Base-by-base conservation (phyloP, 2,888 invertebrate genomes). In the Abrostola triplasia region DNA sequence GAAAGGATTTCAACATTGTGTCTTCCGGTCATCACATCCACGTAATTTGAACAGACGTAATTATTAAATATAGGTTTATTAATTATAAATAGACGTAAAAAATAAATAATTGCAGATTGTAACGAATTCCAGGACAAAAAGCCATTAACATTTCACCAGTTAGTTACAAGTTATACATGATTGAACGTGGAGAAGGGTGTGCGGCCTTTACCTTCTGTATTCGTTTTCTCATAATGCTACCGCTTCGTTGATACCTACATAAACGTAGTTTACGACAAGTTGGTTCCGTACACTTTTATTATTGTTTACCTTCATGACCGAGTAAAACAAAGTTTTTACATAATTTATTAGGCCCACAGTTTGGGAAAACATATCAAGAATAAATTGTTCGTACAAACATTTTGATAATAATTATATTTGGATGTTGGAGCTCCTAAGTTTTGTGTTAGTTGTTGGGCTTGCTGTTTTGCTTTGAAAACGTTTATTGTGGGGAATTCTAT, bases 291-390 rank as follows among this genome's bases (percentile, higher is more conserved):
- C 65, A 66, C 61, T 64, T 67, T 73, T 77, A 74, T 76, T 75
- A 52, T 60, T 75, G 70, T 73, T 70, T 73, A 77, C 77, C 70
- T 77, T 73, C 65, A 68, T 62, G 66, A 52, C 54, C 64, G 60
- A 70, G 42, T 75, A 63, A 70, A 75, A 58, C 66, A 64, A 77
- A 74, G 72, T 68, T 77, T 77, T 70, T 64, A 70, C 62, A 64
- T 70, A 77, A 73, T 75, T 68, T 77, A 77, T 73, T 59, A 59
- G 9, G 54, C 62, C 62, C 59, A 37, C 41, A 36, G 52, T 35
- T 61, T 52, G n/a, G 44, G 55, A 57, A 73, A 73, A 73, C 65
- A 72, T 41, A 59, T 47, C 54, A 50, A 49, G 41, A 53, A n/a
- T n/a, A n/a, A n/a, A 54, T 61, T 64, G 58, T 64, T 64, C 48